Conservation (phyloP, 2,797 vertebrate species). For the Dromococcyx pavoninus region DNA sequence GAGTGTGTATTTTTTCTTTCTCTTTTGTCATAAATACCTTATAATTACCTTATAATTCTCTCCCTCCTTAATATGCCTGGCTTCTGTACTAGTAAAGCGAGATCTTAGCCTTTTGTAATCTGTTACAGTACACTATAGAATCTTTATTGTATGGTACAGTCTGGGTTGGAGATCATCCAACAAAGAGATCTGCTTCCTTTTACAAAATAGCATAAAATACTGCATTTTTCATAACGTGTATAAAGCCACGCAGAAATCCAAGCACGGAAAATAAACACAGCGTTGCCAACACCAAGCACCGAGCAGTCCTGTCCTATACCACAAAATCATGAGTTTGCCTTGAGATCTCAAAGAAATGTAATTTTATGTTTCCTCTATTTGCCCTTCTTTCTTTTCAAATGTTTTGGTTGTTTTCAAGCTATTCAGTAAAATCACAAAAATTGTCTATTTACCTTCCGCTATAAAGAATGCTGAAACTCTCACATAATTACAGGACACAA, state of each 20-base stretch:
- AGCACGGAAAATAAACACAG: conserved; percentile 53
- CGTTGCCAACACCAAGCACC: conserved; percentile 39
- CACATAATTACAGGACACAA: background rate
- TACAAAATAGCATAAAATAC: conserved; percentile 54
- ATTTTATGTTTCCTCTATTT: conserved; percentile 39
- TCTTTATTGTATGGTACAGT: conserved; percentile 53
- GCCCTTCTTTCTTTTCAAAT: conserved; percentile 1
- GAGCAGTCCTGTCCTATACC: conserved; percentile 26
- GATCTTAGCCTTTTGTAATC: conserved; percentile 28
- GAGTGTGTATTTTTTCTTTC: background rate
- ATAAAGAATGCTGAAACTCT: conserved; percentile 4
- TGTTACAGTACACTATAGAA: conserved; percentile 30
- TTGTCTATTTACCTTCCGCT: conserved; percentile 35
- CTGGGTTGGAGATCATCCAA: conserved; percentile 59
- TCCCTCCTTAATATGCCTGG: background rate
- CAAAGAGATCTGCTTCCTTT: conserved; percentile 47
- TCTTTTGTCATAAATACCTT: background rate
- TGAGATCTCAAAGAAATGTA: conserved; percentile 12
- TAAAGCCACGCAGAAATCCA: conserved; percentile 46
- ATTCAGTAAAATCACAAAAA: background rate
- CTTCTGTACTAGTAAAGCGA: background rate
- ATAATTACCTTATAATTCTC: conserved; percentile 34
- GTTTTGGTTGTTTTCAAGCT: background rate
- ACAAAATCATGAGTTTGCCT: conserved; percentile 55
- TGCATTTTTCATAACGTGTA: conserved; percentile 28